Base-by-base conservation (phyloP, 2,888 invertebrate genomes). In the Arrhopalites spinosus region DNA sequence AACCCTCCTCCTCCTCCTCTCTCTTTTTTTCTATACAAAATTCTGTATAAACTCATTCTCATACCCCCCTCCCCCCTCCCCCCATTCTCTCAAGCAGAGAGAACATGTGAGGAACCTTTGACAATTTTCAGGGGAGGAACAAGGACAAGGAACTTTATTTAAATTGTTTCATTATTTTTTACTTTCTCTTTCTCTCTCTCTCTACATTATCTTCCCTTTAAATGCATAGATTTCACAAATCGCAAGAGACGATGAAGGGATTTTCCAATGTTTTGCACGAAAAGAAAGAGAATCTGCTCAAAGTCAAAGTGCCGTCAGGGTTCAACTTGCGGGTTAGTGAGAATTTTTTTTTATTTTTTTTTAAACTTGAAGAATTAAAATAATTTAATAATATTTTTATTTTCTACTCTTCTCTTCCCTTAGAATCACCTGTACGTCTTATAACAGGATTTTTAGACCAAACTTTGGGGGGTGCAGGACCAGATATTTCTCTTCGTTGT, bases 391-490 rank as follows among this genome's bases (percentile, higher is more conserved):
- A 36, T 36, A 36, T 36, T 25, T 59, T 7, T 53, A 53, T 20
- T 53, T 53, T 53, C 20, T 53, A 53, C 53, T 53, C 20, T 53
- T 53, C 53, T 53, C 53, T 53, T 13, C 53, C 53, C 29, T 25
- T 79, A 92, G 92, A 92, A 85, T 91, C 92, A 11, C 90, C 91
- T 36, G 93, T 93, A 0, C 88, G 90, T 80, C 87, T 93, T 78
- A 87, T 91, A 72, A 91, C 91, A 86, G 91, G 90, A 84, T 92
- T 92, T 86, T 91, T 91, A 83, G 92, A 92, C 84, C 91, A 92
- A 86, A 92, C 91, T 61, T 27, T 74, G 56, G 88, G 92, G 81
- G 91, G 91, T 83, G 91, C 91, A 0, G 93, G 92, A 45, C 91
- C 91, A n/a, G 89, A 91, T 25, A 91, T 92, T 74, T 91, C 92